Evolutionary conservation across 35 echinoderm and acorn worm species (phyloP).

Genomic region (Eucidaris tribuloides): DNA sequence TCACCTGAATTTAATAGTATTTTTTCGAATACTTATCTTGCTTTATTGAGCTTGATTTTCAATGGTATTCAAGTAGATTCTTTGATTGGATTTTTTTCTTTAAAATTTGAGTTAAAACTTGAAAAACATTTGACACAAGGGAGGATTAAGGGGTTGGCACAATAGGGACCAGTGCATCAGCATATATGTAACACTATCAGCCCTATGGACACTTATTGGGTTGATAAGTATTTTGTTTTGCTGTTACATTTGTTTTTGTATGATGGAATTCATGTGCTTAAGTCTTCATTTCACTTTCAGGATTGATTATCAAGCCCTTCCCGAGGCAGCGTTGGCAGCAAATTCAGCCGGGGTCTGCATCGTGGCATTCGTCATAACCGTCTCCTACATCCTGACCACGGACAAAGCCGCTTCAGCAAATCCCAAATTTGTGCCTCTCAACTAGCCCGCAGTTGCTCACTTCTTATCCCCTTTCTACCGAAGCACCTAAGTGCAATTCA

Average conservation of each 20-base stretch:
- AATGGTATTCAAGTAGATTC: no score
- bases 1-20: no score
- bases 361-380: constrained; percentile 10
- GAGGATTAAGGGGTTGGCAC: background rate
- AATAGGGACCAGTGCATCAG: background rate
- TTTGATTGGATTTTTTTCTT: no score
- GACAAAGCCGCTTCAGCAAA: constrained; percentile 16
- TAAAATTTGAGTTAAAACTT: background rate
- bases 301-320: background rate
- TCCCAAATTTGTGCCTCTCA: no score
- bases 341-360: background rate
- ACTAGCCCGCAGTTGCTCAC: no score
- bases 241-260: background rate
- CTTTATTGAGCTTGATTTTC: no score
- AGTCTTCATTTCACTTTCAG: background rate
- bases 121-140: background rate
- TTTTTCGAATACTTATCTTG: no score
- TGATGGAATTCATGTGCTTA: background rate
- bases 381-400: constrained; percentile 3
- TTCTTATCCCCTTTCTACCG: no score
- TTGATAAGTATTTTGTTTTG: background rate
- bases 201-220: background rate
- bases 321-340: background rate
- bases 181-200: background rate
- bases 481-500: no score